Evolutionary conservation across 2,113 vertebrate species (phyloP).

Genomic region (Edolisoma coerulescens): DNA sequence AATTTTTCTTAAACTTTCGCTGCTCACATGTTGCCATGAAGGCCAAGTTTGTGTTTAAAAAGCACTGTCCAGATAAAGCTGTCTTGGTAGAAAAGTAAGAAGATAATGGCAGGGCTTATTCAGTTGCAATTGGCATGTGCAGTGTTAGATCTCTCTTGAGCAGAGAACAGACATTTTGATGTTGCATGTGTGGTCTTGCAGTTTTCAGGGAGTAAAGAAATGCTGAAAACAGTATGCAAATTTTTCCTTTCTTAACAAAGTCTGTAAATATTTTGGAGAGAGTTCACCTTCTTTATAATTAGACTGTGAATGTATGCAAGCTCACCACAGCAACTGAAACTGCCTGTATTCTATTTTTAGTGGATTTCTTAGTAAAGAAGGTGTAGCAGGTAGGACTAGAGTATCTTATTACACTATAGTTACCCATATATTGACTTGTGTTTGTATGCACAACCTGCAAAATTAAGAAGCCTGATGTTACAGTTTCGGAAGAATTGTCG

Average conservation of each 20-base stretch:
- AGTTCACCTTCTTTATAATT: neutral
- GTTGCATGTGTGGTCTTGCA: neutral
- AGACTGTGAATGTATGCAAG: neutral
- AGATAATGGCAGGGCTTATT: neutral
- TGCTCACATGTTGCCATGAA: neutral
- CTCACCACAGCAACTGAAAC: neutral
- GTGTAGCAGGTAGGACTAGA: neutral
- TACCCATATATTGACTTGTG: neutral
- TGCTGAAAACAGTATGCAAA: neutral
- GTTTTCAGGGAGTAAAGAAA: neutral
- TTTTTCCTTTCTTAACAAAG: neutral
- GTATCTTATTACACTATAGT: neutral
- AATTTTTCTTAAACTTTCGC: neutral
- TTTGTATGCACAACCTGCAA: neutral
- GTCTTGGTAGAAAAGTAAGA: neutral
- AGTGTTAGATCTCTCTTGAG: neutral
- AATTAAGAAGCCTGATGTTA: neutral
- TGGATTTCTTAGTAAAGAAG: slow-evolving; percentile 4
- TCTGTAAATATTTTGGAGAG: neutral
- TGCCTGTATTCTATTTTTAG: slow-evolving; percentile 9
- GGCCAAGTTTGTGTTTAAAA: neutral
- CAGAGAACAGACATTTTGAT: neutral
- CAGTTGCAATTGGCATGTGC: neutral
- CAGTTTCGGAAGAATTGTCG: neutral
- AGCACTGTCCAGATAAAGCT: neutral